Evolutionary conservation across 2,113 vertebrate genomes (phyloP).

Genomic region (Zonotrichia leucophrys): DNA sequence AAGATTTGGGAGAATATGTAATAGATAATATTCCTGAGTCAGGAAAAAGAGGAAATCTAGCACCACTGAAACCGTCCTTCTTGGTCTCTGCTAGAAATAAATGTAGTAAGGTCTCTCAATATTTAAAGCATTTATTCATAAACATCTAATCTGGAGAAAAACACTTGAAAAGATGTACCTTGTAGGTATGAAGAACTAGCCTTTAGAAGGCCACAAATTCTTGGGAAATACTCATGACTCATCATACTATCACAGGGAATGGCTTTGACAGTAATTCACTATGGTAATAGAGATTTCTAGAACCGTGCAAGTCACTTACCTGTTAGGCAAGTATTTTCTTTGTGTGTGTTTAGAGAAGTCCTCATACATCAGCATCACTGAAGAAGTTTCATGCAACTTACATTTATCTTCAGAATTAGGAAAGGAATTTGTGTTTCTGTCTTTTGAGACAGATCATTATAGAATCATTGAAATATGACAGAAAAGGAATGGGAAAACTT

Average conservation of each 20-base stretch:
- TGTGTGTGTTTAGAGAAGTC: neutral
- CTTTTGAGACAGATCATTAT: neutral
- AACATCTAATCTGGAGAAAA: neutral
- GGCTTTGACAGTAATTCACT: neutral
- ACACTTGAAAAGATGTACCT: neutral
- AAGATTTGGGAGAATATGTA: neutral
- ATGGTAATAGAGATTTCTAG: neutral
- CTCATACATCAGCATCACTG: neutral
- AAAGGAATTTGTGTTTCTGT: neutral
- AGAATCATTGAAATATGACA: neutral
- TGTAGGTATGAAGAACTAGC: neutral
- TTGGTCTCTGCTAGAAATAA: neutral
- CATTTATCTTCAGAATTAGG: neutral
- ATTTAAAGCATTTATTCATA: neutral
- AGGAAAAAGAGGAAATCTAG: neutral
- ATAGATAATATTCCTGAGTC: neutral
- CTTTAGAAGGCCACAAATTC: neutral
- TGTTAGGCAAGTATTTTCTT: neutral
- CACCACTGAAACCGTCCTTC: neutral
- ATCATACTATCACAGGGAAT: neutral
- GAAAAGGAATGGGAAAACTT: neutral
- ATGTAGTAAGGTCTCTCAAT: accelerated
- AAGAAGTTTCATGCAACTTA: neutral
- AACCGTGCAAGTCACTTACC: neutral
- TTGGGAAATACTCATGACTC: neutral